phyloP scores from a whole-genome alignment of 30 jellyfish, hydroid and myxozoan genomes.

The Hydra vulgaris region DNA sequence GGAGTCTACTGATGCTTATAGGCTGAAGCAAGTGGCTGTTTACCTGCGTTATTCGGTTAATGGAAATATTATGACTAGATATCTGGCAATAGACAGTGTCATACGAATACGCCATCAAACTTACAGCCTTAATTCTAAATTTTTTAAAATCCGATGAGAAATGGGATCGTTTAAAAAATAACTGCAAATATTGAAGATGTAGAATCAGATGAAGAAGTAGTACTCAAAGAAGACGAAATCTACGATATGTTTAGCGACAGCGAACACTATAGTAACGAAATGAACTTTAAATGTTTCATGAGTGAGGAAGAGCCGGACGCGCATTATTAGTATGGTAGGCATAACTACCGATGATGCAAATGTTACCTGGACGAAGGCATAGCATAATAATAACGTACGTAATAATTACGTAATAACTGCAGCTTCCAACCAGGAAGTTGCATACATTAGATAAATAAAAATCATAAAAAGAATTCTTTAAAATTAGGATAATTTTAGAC shows the following conservation, averaged over 20 bases:
- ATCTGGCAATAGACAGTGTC: slow-evolving; percentile 6
- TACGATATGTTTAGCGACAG: neutral
- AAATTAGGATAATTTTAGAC: too few species aligned
- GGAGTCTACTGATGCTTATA: neutral
- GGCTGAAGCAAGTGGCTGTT: neutral
- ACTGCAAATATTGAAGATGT: neutral
- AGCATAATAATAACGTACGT: too few species aligned
- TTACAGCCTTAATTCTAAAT: neutral
- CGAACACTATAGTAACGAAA: neutral
- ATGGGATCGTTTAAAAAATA: neutral
- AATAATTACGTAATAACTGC: too few species aligned
- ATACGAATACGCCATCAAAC: neutral
- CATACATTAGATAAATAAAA: too few species aligned
- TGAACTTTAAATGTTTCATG: neutral
- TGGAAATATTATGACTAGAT: slow-evolving; percentile 6
- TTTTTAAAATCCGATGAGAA: neutral
- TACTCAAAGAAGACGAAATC: neutral
- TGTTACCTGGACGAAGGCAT: neutral
- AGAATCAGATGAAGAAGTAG: neutral
- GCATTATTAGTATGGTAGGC: neutral
- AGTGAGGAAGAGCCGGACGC: neutral
- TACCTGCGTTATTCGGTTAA: neutral
- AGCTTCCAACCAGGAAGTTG: too few species aligned
- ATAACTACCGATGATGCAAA: neutral
- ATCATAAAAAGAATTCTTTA: too few species aligned